Base-by-base conservation (phyloP, 2,888 invertebrate genomes). In the Trissonchulus latispiculum region DNA sequence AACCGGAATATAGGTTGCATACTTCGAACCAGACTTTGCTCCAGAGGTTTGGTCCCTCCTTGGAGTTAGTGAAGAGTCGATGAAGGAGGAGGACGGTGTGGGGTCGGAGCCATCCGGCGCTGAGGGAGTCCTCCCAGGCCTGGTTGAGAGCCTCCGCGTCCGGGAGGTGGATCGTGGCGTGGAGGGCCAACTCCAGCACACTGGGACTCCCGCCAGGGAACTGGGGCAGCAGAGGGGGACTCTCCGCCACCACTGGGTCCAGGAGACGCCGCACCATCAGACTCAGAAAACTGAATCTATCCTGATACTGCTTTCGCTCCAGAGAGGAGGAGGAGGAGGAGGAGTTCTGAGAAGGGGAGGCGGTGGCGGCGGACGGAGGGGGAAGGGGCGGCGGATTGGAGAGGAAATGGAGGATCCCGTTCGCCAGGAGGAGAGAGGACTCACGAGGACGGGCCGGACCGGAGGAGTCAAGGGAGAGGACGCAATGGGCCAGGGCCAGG, bases 401-500 rank as follows among this genome's bases (percentile, higher is more conserved):
- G 15, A 64, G 64, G 31, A 64, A 64, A 8, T 64, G 31, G 15
- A 36, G 69, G 36, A n/a, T 68, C 2, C 8, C 36, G 33, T 23
- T n/a, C 3, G n/a, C n/a, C 31, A 28, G 69, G 35, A 8, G 33
- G n/a, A 31, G 69, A 32, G 36, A 3, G 8, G 8, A 23, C 48
- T 48, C 48, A n/a, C n/a, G n/a, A n/a, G n/a, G n/a, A n/a, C n/a
- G n/a, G 23, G 48, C 29, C 8, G 66, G 32, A 32, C 15, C n/a
- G 31, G 31, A 33, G 8, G 8, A 8, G 36, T 68, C 69, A 23
- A 68, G 31, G 36, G 35, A 68, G 2, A 36, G n/a, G 3, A 68
- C n/a, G n/a, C 36, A 31, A n/a, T 68, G 69, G 36, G 69, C 69
- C 69, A 68, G 28, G 35, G 69, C 69, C n/a, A 68, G 69, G 36